phyloP scores from a whole-genome alignment of 2,113 vertebrate genomes.

The Anguilla japonica region DNA sequence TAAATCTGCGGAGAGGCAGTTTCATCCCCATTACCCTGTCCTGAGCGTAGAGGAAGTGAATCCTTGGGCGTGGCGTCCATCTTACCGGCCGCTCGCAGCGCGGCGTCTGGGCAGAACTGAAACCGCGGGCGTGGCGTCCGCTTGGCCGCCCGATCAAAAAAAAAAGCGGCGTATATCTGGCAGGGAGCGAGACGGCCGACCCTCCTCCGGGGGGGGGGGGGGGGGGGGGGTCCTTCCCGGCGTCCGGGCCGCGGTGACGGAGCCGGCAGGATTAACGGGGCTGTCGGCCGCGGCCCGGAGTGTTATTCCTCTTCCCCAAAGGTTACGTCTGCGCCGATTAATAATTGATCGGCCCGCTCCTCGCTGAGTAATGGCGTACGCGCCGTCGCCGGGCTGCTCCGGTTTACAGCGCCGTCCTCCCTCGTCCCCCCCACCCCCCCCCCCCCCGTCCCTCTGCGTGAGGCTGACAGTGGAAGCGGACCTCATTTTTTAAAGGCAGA shows the following conservation, averaged over 20 bases:
- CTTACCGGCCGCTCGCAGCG: background rate
- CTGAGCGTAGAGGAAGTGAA: background rate
- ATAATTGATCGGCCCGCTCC: conserved; percentile 16
- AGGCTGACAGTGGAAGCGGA: background rate
- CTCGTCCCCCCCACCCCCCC: background rate
- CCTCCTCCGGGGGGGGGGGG: no score
- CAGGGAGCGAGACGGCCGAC: no score
- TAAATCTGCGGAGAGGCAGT: no score
- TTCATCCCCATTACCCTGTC: background rate
- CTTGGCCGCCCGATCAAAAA: background rate
- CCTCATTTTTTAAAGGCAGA: background rate
- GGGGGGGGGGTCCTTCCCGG: background rate
- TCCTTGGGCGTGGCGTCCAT: background rate
- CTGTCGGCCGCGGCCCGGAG: background rate
- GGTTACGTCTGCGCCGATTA: conserved; percentile 15
- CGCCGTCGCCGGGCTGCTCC: background rate
- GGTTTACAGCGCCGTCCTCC: background rate
- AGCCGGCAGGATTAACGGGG: background rate
- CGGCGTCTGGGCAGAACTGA: background rate
- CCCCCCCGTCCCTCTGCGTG: background rate
- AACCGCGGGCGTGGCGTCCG: background rate
- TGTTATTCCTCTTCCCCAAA: conserved; percentile 20
- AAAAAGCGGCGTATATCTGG: background rate
- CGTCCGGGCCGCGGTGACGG: background rate
- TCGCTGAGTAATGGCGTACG: conserved; percentile 10